A percentile compares a stretch with the other conserved stretches of the same genome.
Evolutionary conservation across 1,140 invertebrate genomes (phyloP).

Genomic region (Pseudoatta argentina): DNA sequence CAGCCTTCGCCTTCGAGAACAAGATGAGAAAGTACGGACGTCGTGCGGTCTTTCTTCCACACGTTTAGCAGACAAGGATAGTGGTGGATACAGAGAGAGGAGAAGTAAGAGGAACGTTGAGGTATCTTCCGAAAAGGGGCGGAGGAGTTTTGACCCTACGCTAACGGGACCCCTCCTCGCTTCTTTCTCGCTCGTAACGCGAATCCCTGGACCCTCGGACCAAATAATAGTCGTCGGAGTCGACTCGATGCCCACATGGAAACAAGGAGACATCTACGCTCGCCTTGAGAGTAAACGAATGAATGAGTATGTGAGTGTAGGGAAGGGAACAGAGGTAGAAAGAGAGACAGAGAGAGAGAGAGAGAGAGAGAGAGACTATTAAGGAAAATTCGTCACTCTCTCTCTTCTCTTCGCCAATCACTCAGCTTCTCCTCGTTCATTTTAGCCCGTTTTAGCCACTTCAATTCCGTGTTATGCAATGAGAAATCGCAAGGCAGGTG

Average conservation of each 20-base stretch:
- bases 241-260: conserved; percentile 70
- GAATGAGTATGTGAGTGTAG: neutral
- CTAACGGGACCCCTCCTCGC: conserved; percentile 85
- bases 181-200: conserved; percentile 83
- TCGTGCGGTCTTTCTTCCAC: conserved; percentile 52
- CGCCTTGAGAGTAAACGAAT: neutral
- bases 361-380: neutral
- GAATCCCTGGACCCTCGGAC: conserved; percentile 77
- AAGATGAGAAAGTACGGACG: conserved; percentile 78
- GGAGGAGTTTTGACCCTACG: conserved; percentile 83
- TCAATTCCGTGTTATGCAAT: conserved; percentile 71
- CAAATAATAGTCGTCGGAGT: conserved; percentile 81
- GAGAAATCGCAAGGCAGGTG: conserved; percentile 68
- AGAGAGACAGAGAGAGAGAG: neutral
- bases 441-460: conserved; percentile 22
- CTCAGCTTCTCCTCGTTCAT: neutral
- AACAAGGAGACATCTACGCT: conserved; percentile 79
- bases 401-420: neutral
- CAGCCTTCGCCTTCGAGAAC: conserved; percentile 80
- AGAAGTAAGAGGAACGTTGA: conserved; percentile 72
- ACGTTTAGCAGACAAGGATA: conserved; percentile 49
- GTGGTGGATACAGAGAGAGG: conserved; percentile 54
- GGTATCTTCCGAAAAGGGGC: conserved; percentile 75
- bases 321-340: neutral
- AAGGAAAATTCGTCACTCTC: neutral